These are phyloP conservation scores for Cyphomyrus plagiostoma DNA, from an alignment of 2,113 vertebrate species.

Conservation along the genomic window DNA sequence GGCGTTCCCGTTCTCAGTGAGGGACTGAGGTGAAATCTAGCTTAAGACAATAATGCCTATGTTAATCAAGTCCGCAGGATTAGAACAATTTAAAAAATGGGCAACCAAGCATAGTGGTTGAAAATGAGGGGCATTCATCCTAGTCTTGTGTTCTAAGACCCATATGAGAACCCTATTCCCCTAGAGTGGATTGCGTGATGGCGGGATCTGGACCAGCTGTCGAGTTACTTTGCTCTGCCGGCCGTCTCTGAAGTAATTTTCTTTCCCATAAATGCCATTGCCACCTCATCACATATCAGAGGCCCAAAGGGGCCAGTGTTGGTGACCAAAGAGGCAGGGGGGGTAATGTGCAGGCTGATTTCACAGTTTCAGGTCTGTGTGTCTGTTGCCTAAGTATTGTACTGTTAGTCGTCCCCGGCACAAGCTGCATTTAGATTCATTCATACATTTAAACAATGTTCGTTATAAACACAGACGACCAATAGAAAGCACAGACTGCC, in stretches of 20 bases:
- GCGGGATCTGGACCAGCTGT: conserved; percentile 31
- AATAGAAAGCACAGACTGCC: background rate
- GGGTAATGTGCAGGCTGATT: background rate
- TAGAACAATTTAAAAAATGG: background rate
- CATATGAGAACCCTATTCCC: background rate
- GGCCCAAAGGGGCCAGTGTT: conserved; percentile 19
- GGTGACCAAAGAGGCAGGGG: background rate
- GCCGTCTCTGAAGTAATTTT: conserved; percentile 26
- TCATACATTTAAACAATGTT: background rate
- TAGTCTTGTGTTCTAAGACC: background rate
- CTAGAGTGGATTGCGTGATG: background rate
- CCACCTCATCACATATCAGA: conserved; percentile 42
- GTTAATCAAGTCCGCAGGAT: background rate
- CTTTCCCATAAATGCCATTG: conserved; percentile 31
- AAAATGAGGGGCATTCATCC: background rate
- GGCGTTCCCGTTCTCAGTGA: background rate
- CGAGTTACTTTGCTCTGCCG: conserved; percentile 24
- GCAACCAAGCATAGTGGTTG: background rate
- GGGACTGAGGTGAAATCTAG: background rate
- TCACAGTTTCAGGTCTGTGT: background rate
- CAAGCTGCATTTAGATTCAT: background rate
- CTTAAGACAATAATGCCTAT: background rate
- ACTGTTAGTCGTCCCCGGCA: background rate
- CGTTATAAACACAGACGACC: background rate
- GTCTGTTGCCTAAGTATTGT: background rate